Percentiles rank a stretch among this genome's conserved stretches.
These are phyloP conservation scores for Polydrusus pterygomalis DNA, from an alignment of 2,888 invertebrate genomes.

Conservation along the genomic window DNA sequence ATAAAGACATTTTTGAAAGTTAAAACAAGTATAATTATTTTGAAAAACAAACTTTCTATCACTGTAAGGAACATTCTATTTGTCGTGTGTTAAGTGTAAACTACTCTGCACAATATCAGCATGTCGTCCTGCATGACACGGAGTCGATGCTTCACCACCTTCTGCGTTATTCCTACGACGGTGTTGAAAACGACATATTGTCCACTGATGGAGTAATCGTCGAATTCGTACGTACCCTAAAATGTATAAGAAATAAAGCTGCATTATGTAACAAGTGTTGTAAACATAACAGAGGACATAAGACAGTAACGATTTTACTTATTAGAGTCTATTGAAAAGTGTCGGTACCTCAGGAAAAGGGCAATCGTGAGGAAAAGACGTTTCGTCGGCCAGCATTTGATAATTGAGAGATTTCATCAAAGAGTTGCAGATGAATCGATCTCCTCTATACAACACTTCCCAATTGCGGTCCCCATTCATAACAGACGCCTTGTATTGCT, in stretches of 20 bases:
- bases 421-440: constrained; percentile 48
- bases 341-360: constrained; percentile 37
- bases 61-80: not conserved
- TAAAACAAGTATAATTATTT: too few relatives aligned
- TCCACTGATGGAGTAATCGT: constrained; percentile 48
- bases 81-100: constrained; percentile 38
- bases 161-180: constrained; percentile 33
- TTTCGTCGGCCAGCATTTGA: constrained; percentile 26
- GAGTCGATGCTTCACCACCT: constrained; percentile 38
- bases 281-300: too few relatives aligned
- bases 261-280: too few relatives aligned
- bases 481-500: constrained; percentile 48
- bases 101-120: constrained; percentile 45
- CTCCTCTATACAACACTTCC: constrained; percentile 43
- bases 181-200: constrained; percentile 51
- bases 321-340: not conserved
- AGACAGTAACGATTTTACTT: too few relatives aligned
- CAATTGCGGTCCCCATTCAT: constrained; percentile 46
- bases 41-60: too few relatives aligned
- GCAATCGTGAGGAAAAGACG: constrained; percentile 43
- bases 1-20: too few relatives aligned
- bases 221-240: constrained; percentile 45
- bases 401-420: constrained; percentile 43
- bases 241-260: constrained; percentile 5
- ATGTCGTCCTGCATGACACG: constrained; percentile 31